Evolutionary conservation across 2,888 invertebrate genomes (phyloP).

Genomic region (Acanthacorydalis orientalis): DNA sequence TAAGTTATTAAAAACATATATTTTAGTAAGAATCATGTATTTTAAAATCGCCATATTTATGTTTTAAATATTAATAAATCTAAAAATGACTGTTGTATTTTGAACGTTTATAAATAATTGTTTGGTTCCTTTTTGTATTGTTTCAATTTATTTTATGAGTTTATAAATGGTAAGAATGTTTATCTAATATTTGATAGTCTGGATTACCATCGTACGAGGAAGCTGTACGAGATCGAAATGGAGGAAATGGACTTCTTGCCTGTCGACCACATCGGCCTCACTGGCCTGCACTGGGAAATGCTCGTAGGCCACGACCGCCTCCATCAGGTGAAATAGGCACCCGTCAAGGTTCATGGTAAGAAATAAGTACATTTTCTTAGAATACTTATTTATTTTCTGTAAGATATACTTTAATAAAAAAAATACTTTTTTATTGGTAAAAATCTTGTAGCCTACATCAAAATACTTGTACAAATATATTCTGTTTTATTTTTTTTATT

Average conservation of each 20-base stretch:
- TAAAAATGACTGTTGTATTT: too few relatives aligned
- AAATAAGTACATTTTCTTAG: conserved; percentile 4
- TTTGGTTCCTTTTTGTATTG: not conserved
- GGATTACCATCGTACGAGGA: conserved; percentile 33
- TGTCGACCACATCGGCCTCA: conserved; percentile 22
- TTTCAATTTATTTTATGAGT: not conserved
- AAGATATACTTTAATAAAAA: too few relatives aligned
- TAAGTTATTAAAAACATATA: too few relatives aligned
- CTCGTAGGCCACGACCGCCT: conserved; percentile 19
- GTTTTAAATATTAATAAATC: too few relatives aligned
- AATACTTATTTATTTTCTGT: too few relatives aligned
- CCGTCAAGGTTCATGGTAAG: conserved; percentile 27
- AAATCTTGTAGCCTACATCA: too few relatives aligned
- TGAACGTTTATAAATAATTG: too few relatives aligned
- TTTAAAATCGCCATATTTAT: too few relatives aligned
- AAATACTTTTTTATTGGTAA: too few relatives aligned
- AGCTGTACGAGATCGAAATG: conserved; percentile 23
- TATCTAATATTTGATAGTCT: conserved; percentile 15
- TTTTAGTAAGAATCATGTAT: too few relatives aligned
- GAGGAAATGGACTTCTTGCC: conserved; percentile 14
- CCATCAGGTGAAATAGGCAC: conserved; percentile 21
- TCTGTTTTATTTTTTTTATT: too few relatives aligned
- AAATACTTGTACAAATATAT: too few relatives aligned
- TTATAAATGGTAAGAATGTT: not conserved
- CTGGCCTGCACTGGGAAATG: conserved; percentile 22